phyloP scores from a whole-genome alignment of 2,888 invertebrate genomes.

The Sinohyriopsis cumingii region DNA sequence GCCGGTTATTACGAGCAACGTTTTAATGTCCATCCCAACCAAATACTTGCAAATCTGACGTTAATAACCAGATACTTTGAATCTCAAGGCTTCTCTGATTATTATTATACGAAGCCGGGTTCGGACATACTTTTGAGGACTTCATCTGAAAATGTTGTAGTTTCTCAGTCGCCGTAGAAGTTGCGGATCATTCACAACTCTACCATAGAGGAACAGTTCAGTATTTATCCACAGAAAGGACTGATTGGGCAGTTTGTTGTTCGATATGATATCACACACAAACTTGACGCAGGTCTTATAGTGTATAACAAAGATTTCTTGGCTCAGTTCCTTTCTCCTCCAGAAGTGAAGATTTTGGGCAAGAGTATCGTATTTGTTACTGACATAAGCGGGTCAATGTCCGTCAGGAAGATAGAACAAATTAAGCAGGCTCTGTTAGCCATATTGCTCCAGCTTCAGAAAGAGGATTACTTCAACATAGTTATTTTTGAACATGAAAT shows the following conservation, averaged over 20 bases:
- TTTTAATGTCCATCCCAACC: conserved; percentile 80
- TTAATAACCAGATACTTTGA: conserved; percentile 27
- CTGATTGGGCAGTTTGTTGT: conserved; percentile 37
- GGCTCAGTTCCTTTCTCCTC: conserved; percentile 54
- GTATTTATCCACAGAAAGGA: conserved; percentile 9
- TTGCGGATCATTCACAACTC: conserved; percentile 29
- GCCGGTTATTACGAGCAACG: conserved; percentile 80
- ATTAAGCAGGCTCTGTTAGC: conserved; percentile 79
- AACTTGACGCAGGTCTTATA: conserved; percentile 35
- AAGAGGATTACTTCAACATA: conserved; percentile 80
- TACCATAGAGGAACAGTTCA: conserved; percentile 18
- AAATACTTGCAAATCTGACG: conserved; percentile 73
- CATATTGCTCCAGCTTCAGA: conserved; percentile 79
- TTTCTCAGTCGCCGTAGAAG: conserved; percentile 7
- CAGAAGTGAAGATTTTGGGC: conserved; percentile 21
- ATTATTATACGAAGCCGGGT: conserved; percentile 27
- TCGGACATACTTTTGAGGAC: not conserved
- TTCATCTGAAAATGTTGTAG: conserved; percentile 3
- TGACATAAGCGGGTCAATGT: conserved; percentile 85
- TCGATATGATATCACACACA: conserved; percentile 33
- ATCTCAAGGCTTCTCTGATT: conserved; percentile 30
- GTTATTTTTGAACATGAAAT: conserved; percentile 76
- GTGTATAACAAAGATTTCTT: conserved; percentile 58
- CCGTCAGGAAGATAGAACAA: conserved; percentile 79
- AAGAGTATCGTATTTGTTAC: conserved; percentile 83